Percentiles rank a stretch among this genome's conserved stretches.
Evolutionary conservation across 92 coral and sea anemone genomes (phyloP).

Genomic region (Diadumene lineata): DNA sequence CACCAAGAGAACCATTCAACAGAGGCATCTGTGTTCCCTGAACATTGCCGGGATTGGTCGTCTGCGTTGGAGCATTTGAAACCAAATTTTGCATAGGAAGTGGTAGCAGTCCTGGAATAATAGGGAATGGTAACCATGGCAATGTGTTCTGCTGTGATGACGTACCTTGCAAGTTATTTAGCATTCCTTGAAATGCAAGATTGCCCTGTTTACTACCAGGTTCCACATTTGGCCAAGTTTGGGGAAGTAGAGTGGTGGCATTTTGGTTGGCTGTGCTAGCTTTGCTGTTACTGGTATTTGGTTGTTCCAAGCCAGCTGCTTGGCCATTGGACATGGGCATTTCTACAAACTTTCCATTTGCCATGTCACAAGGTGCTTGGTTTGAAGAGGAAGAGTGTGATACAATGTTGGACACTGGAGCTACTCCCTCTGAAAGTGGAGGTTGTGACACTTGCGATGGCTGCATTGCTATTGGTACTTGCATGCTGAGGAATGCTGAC

Average conservation of each 20-base stretch:
- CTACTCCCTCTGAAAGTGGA: not conserved
- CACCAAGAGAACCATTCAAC: slow-evolving; percentile 6
- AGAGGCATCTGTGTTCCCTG: slow-evolving; percentile 1
- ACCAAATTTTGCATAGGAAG: slow-evolving; percentile 17
- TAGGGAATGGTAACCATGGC: slow-evolving; percentile 24
- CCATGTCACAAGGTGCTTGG: not conserved
- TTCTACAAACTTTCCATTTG: not conserved
- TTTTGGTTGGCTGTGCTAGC: not conserved
- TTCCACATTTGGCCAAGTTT: not conserved
- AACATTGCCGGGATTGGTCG: not conserved
- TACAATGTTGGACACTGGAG: not conserved
- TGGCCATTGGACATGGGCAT: not conserved
- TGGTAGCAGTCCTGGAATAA: slow-evolving; percentile 35
- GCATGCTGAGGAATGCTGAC: too few relatives aligned
- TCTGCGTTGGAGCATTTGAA: slow-evolving; percentile 6
- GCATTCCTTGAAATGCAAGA: not conserved
- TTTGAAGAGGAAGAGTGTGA: not conserved
- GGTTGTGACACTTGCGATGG: not conserved
- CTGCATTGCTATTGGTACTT: not conserved
- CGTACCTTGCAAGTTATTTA: not conserved
- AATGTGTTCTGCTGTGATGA: slow-evolving; percentile 5
- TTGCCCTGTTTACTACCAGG: not conserved
- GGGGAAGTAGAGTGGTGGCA: not conserved
- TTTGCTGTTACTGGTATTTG: not conserved
- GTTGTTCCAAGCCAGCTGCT: not conserved